phyloP scores from a whole-genome alignment of 2,888 invertebrate species.

The Caenorhabditis doughertyi region DNA sequence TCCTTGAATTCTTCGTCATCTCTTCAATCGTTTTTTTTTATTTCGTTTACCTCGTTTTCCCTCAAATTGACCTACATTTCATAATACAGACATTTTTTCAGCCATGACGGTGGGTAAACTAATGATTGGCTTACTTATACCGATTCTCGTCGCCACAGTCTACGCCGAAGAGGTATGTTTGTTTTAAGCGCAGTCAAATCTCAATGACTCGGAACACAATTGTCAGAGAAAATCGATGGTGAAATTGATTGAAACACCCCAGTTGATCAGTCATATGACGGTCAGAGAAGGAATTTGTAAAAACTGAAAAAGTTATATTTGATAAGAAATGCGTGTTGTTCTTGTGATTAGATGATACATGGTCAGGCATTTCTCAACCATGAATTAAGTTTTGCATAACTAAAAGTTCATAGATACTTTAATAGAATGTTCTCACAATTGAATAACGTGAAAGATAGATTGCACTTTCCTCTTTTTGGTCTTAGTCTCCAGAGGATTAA shows the following conservation, averaged over 20 bases:
- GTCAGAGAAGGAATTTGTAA: neutral
- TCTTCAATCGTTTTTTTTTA: constrained; percentile 6
- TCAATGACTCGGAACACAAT: constrained; percentile 27
- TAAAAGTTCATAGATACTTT: constrained; percentile 28
- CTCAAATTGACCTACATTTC: constrained; percentile 32
- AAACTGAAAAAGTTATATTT: constrained; percentile 39
- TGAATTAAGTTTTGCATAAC: neutral
- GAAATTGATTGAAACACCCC: constrained; percentile 36
- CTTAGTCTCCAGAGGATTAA: constrained; percentile 13
- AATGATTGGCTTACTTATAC: constrained; percentile 67
- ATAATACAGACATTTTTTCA: constrained; percentile 49
- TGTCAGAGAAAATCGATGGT: constrained; percentile 14
- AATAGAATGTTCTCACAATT: constrained; percentile 9
- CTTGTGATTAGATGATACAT: constrained; percentile 1
- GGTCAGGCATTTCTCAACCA: neutral
- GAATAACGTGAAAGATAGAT: constrained; percentile 25
- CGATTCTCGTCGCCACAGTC: constrained; percentile 52
- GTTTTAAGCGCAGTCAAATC: constrained; percentile 26
- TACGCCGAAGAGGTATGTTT: constrained; percentile 60
- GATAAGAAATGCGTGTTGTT: constrained; percentile 37
- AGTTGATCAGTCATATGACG: constrained; percentile 29
- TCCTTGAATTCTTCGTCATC: constrained; percentile 5
- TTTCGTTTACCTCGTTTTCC: neutral
- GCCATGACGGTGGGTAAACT: constrained; percentile 69
- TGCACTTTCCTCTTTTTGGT: constrained; percentile 13